Percentiles rank a stretch among this genome's conserved stretches.
phyloP scores from a whole-genome alignment of 1,140 invertebrate genomes.

The Drosophila kepulauana region DNA sequence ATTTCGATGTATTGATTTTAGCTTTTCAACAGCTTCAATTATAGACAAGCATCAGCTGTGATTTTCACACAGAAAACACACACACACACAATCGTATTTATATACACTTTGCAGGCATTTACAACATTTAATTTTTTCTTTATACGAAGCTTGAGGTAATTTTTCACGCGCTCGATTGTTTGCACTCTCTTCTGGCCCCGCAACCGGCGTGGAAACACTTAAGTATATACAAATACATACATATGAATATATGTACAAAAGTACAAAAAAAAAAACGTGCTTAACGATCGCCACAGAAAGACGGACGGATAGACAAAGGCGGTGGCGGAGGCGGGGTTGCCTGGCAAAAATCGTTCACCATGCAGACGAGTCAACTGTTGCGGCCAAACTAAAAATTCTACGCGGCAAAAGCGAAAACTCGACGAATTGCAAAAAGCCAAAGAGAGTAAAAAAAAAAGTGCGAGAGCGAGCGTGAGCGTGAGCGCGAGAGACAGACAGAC shows the following conservation, averaged over 20 bases:
- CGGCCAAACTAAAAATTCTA: conserved; percentile 77
- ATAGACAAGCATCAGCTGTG: conserved; percentile 57
- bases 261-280: conserved; percentile 62
- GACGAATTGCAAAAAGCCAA: conserved; percentile 38
- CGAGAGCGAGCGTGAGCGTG: neutral
- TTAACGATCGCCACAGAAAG: conserved; percentile 64
- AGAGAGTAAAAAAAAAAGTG: conserved; percentile 19
- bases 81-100: neutral
- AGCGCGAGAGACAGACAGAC: conserved; percentile 23
- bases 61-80: conserved; percentile 58
- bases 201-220: conserved; percentile 24
- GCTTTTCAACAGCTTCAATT: conserved; percentile 51
- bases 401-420: conserved; percentile 54
- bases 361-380: conserved; percentile 81
- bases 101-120: conserved; percentile 24
- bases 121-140: conserved; percentile 23
- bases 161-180: conserved; percentile 41
- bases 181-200: conserved; percentile 32
- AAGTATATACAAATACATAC: conserved; percentile 13
- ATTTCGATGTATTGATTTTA: conserved; percentile 64
- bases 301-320: conserved; percentile 36
- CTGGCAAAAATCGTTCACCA: conserved; percentile 55
- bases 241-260: conserved; percentile 22
- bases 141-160: conserved; percentile 20
- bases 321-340: conserved; percentile 28